Evolutionary conservation across 2,113 vertebrate species (phyloP), one percentile per base, ranked within the genome.

Genomic region (Pangasianodon hypophthalmus): DNA sequence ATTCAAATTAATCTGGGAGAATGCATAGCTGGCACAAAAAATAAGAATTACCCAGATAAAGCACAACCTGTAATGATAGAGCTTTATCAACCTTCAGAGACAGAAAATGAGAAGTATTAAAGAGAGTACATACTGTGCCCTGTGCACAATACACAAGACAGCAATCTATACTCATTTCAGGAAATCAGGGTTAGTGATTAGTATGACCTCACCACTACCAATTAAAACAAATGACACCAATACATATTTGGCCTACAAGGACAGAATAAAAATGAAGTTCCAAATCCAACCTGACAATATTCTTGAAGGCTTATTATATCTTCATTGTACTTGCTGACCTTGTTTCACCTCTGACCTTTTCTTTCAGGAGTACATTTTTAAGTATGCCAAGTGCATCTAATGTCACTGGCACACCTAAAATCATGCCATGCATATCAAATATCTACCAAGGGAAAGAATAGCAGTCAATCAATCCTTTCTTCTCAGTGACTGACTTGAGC

Each of bases 1-100:
- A 93, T 94, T 93, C 2, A 75, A 89, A 94, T 94, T 85, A 92
- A 91, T 92, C 84, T 87, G 88, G 67, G 80, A 82, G 13, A 54
- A 46, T 80, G 77, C 58, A 79, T 18, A 79, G 91, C 64, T 60
- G 75, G 79, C 77, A 50, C 21, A 5, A 83, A 56, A 89, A 58
- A 50, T 0, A 90, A 83, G 58, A 86, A 91, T 88, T 87, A 90
- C 86, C 54, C 67, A 41, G 62, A 77, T 50, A 90, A 60, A 84
- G 75, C 85, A 32, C 52, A 58, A 91, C 54, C 79, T 84, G 37
- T 84, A 80, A 83, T 85, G 85, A 89, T n/a, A 87, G 64, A 29
- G 67, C 48, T 64, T 62, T 60, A 50, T 90, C 79, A 90, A 86
- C 60, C 58, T 75, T 7, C 46, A 80, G 56, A 71, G 21, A 14